Evolutionary conservation across 2,113 vertebrate species (phyloP).

Genomic region (Bucco capensis): DNA sequence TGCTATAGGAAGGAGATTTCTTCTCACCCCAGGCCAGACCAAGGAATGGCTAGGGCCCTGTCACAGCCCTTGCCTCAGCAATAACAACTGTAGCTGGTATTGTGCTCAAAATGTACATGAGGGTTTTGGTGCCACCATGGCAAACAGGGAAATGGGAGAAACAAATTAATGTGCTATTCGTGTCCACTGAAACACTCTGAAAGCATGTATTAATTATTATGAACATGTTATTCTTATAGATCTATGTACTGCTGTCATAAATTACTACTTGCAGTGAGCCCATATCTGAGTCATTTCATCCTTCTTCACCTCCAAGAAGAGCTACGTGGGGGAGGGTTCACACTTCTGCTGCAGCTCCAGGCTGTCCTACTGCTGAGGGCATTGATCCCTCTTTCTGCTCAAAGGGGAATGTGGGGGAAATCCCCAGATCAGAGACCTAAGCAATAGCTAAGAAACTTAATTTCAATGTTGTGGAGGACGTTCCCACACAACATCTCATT

Average conservation of each 20-base stretch:
- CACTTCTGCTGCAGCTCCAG: neutral
- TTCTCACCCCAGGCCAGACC: neutral
- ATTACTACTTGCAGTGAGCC: neutral
- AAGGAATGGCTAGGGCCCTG: neutral
- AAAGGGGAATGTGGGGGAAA: neutral
- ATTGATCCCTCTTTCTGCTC: neutral
- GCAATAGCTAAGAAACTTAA: neutral
- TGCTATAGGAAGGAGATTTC: neutral
- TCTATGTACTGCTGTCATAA: neutral
- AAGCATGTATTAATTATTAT: conserved; percentile 7
- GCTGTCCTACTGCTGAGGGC: neutral
- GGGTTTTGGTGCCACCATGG: neutral
- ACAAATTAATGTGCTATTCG: conserved; percentile 13
- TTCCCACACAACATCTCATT: conserved; percentile 21
- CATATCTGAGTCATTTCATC: rapidly evolving
- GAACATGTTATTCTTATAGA: neutral
- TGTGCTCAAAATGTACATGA: neutral
- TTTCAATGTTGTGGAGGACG: conserved; percentile 32
- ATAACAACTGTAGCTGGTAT: neutral
- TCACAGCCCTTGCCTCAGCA: neutral
- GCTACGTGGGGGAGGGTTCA: neutral
- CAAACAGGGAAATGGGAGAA: neutral
- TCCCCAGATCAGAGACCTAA: conserved; percentile 6
- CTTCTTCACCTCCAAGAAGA: neutral
- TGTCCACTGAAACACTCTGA: neutral